Evolutionary conservation across 2,113 vertebrate species (phyloP).

Genomic region (Neotoma lepida): DNA sequence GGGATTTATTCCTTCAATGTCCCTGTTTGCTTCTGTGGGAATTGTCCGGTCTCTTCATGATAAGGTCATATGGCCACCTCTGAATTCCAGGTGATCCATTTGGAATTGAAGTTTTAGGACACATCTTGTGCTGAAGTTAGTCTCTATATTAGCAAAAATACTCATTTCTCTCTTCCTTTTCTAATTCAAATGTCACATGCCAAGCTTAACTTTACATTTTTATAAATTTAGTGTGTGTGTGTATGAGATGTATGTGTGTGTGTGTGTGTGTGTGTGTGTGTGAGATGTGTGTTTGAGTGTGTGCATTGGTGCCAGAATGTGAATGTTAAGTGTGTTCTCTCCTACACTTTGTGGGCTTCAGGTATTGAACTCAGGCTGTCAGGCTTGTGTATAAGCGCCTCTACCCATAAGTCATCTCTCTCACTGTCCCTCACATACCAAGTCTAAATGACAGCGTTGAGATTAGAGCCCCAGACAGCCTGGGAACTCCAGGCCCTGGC

Average conservation of each 20-base stretch:
- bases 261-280: not conserved
- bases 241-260: not conserved
- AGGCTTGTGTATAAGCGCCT: not conserved
- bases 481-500: not conserved
- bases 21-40: not conserved
- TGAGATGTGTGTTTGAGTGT: not conserved
- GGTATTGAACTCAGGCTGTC: not conserved
- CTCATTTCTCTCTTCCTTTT: not conserved
- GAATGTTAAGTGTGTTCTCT: not conserved
- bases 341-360: not conserved
- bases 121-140: not conserved
- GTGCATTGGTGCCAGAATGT: not conserved
- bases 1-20: not conserved
- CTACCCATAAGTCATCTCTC: not conserved
- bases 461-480: not conserved
- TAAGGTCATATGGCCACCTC: not conserved
- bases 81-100: not conserved
- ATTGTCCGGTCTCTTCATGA: not conserved
- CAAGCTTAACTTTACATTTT: not conserved
- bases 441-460: not conserved
- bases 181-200: not conserved
- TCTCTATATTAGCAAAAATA: not conserved
- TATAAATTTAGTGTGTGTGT: not conserved
- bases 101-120: constrained; percentile 18
- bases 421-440: not conserved